Percentiles rank a stretch among this genome's conserved stretches.
Evolutionary conservation across 2,888 invertebrate genomes (phyloP).

Genomic region (Scaptomyza flava): DNA sequence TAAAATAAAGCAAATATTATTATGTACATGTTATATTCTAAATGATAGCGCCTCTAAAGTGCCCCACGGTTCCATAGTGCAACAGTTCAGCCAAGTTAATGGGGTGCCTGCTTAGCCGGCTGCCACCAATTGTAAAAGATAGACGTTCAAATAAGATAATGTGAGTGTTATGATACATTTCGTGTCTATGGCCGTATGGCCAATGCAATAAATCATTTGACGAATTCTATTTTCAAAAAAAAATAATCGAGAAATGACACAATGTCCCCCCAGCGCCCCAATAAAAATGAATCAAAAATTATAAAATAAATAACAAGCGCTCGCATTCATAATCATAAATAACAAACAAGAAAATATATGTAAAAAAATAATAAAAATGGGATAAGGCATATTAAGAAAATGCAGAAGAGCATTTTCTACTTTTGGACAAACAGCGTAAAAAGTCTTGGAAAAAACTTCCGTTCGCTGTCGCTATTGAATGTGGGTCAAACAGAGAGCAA

Average conservation of each 20-base stretch:
- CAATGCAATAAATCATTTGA: conserved; percentile 64
- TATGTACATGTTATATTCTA: conserved; percentile 2
- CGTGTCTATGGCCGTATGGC: conserved; percentile 8
- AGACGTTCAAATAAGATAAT: conserved; percentile 42
- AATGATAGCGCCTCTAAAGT: background rate
- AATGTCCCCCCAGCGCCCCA: conserved; percentile 59
- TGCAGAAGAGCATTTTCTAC: conserved; percentile 49
- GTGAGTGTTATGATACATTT: conserved; percentile 25
- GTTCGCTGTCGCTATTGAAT: conserved; percentile 60
- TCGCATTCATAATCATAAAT: conserved; percentile 56
- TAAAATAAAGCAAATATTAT: conserved; percentile 44
- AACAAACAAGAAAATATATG: conserved; percentile 17
- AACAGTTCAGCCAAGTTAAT: background rate
- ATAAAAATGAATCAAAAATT: conserved; percentile 81
- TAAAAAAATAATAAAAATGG: background rate
- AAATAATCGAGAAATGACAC: conserved; percentile 66
- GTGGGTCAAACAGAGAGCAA: conserved; percentile 46
- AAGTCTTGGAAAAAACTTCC: conserved; percentile 71
- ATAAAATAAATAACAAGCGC: conserved; percentile 73
- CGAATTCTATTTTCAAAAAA: conserved; percentile 52
- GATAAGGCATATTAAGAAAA: conserved; percentile 16
- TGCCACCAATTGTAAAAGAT: conserved; percentile 37
- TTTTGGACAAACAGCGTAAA: conserved; percentile 53
- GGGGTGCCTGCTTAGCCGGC: conserved; percentile 38
- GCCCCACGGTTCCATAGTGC: background rate